These are phyloP conservation scores for Aythya fuligula DNA, from an alignment of 2,797 vertebrate species.

Conservation along the genomic window DNA sequence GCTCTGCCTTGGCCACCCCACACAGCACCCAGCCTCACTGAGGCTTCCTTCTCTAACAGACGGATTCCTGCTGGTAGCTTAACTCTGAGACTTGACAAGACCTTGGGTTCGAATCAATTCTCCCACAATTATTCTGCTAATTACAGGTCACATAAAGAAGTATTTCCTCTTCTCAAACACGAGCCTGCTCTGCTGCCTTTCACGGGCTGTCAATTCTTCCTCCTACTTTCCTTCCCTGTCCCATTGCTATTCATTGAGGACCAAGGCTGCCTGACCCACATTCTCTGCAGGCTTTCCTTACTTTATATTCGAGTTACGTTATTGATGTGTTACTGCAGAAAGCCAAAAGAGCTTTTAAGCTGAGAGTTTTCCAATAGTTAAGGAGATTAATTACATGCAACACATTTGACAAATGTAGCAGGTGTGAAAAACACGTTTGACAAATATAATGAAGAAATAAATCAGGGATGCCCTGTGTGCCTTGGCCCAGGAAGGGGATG, in stretches of 20 bases:
- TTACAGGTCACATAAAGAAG: not conserved
- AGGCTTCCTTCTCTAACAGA: too few species aligned
- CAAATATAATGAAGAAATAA: too few species aligned
- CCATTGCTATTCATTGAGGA: not conserved
- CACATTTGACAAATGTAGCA: not conserved
- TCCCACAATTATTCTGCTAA: not conserved
- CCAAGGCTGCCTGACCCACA: too few species aligned
- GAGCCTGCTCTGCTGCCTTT: not conserved
- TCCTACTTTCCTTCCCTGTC: not conserved
- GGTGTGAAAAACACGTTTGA: not conserved
- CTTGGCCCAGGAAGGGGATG: fast-evolving
- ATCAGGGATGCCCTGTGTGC: fast-evolving
- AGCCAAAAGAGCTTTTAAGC: not conserved
- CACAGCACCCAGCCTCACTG: fast-evolving
- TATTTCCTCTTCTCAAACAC: not conserved
- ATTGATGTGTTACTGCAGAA: not conserved
- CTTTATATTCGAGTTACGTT: not conserved
- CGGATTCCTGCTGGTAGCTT: too few species aligned
- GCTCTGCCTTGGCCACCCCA: not conserved
- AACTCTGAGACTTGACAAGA: not conserved
- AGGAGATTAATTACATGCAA: not conserved
- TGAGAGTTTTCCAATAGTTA: not conserved
- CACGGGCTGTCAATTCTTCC: not conserved
- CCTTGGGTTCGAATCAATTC: not conserved
- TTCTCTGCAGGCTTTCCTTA: not conserved